A percentile compares a stretch with the other conserved stretches of the same genome.
These are phyloP conservation scores for Parascotia fuliginaria DNA, from an alignment of 2,888 invertebrate species.

Conservation along the genomic window DNA sequence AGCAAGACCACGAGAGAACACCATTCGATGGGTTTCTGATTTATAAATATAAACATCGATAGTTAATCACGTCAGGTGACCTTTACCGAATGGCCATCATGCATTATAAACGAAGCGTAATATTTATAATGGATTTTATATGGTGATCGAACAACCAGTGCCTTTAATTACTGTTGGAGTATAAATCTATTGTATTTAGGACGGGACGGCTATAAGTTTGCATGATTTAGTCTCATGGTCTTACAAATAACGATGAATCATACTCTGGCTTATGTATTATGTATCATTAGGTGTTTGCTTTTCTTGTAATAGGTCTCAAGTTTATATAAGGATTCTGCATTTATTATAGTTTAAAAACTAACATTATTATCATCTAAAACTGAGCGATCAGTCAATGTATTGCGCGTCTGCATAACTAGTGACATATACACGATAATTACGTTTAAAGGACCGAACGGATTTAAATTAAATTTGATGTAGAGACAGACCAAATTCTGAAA, in stretches of 20 bases:
- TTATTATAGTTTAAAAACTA: too few relatives aligned
- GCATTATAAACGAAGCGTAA: constrained; percentile 38
- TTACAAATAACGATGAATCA: constrained; percentile 2
- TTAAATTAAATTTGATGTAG: too few relatives aligned
- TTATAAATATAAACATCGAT: background rate
- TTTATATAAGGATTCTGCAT: too few relatives aligned
- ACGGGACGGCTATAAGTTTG: background rate
- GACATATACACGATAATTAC: too few relatives aligned
- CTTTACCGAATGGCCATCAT: constrained; percentile 23
- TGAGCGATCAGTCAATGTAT: too few relatives aligned
- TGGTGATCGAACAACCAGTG: background rate
- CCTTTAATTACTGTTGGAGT: background rate
- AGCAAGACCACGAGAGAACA: background rate
- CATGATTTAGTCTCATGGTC: constrained; percentile 3
- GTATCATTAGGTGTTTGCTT: too few relatives aligned
- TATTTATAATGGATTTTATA: constrained; percentile 9
- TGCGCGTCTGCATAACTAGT: too few relatives aligned
- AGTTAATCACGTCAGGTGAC: constrained; percentile 20
- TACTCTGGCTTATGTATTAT: background rate
- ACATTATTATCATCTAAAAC: too few relatives aligned
- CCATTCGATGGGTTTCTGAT: background rate
- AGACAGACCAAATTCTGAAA: too few relatives aligned
- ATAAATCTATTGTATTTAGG: constrained; percentile 1
- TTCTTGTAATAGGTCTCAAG: too few relatives aligned
- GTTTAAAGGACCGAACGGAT: too few relatives aligned